phyloP scores from a whole-genome alignment of 2,888 invertebrate species.

The Trachelus iudaicus region DNA sequence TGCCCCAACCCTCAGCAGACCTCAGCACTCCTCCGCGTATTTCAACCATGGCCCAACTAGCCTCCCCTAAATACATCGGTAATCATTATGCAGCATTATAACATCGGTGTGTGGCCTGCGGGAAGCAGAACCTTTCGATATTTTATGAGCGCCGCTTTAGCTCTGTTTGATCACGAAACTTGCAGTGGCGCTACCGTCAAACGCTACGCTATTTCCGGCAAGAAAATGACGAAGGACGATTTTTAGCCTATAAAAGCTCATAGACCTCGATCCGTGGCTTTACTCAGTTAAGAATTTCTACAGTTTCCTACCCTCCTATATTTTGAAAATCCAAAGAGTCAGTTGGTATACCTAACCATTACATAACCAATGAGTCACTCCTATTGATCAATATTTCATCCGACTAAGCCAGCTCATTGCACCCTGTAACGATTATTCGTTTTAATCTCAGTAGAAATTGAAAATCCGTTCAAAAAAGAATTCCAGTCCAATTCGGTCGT shows the following conservation, averaged over 20 bases:
- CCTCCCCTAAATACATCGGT: slow-evolving; percentile 47
- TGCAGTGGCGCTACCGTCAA: background rate
- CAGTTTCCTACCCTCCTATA: too few species aligned
- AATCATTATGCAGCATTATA: slow-evolving; percentile 47
- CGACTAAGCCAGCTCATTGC: too few species aligned
- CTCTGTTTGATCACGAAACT: slow-evolving; percentile 20
- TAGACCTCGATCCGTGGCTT: too few species aligned
- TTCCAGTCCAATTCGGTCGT: too few species aligned
- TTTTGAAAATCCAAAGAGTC: too few species aligned
- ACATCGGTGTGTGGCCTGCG: slow-evolving; percentile 22
- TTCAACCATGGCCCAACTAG: slow-evolving; percentile 25
- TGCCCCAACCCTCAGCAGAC: slow-evolving; percentile 21
- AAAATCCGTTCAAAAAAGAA: too few species aligned
- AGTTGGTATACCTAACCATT: too few species aligned
- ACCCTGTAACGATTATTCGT: too few species aligned
- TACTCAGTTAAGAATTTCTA: too few species aligned
- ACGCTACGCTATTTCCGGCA: background rate
- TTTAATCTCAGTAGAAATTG: too few species aligned
- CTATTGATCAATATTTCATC: too few species aligned
- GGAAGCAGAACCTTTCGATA: slow-evolving; percentile 27
- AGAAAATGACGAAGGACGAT: background rate
- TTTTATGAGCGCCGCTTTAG: slow-evolving; percentile 29
- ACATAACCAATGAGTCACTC: too few species aligned
- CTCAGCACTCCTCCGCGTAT: slow-evolving; percentile 23
- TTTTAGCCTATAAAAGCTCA: background rate